phyloP scores from a whole-genome alignment of 2,888 invertebrate genomes.

The Dorcus parallelipipedus region DNA sequence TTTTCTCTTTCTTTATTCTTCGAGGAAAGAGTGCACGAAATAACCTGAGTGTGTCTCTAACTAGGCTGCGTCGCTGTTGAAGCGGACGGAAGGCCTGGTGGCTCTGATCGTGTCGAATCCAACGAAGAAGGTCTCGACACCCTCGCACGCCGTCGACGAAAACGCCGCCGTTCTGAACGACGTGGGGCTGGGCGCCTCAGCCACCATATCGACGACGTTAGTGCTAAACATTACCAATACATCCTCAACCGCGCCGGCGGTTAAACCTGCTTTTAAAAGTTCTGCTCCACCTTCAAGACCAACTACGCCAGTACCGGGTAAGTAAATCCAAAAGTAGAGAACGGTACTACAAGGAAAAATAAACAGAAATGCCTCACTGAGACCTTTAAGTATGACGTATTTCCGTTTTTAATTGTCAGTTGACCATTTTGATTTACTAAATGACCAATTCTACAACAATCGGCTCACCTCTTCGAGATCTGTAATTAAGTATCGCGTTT shows the following conservation, averaged over 20 bases:
- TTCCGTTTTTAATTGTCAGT: no score
- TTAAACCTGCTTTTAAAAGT: constrained; percentile 29
- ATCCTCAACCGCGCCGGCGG: not conserved
- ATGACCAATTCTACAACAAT: no score
- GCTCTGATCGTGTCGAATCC: constrained; percentile 81
- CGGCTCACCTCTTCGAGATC: no score
- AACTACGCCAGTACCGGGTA: constrained; percentile 46
- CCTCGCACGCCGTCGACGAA: constrained; percentile 43
- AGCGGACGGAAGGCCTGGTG: constrained; percentile 83
- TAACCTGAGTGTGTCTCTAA: constrained; percentile 17
- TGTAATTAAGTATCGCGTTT: no score
- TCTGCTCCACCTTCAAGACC: constrained; percentile 40
- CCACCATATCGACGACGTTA: constrained; percentile 15
- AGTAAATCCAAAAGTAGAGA: no score
- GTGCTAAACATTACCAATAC: constrained; percentile 31
- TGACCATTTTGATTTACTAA: no score
- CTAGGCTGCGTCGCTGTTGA: constrained; percentile 79
- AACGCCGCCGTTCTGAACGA: constrained; percentile 48
- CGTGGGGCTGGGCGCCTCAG: constrained; percentile 22
- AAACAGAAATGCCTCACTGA: no score
- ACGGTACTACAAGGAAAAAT: no score
- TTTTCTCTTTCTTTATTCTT: not conserved
- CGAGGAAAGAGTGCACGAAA: no score
- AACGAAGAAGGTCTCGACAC: constrained; percentile 62
- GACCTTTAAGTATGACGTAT: no score